These are phyloP conservation scores for Moxostoma hubbsi DNA, from an alignment of 2,797 vertebrate genomes.

Conservation along the genomic window DNA sequence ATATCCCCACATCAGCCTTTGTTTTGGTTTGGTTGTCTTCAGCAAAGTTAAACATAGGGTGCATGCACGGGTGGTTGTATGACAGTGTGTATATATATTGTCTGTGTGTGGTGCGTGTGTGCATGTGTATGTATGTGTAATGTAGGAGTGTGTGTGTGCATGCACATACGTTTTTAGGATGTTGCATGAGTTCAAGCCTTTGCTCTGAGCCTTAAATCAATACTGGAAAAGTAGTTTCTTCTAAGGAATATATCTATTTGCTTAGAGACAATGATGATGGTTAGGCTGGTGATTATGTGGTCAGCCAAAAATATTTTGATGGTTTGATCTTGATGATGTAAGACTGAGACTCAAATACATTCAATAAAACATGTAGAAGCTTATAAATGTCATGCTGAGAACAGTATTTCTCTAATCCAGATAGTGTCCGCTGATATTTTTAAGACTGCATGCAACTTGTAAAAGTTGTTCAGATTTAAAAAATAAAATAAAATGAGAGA, in stretches of 20 bases:
- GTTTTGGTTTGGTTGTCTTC: constrained; percentile 55
- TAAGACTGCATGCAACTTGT: no score
- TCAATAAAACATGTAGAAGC: constrained; percentile 1
- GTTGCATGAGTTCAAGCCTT: constrained; percentile 18
- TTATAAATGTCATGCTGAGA: background rate
- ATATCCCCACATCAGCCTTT: constrained; percentile 43
- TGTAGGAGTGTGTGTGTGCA: constrained; percentile 17
- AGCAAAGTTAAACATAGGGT: constrained; percentile 15
- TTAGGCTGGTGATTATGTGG: constrained; percentile 16
- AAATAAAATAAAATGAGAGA: no score
- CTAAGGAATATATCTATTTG: background rate
- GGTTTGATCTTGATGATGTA: constrained; percentile 5
- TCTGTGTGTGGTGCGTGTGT: constrained; percentile 6
- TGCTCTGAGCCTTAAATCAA: constrained; percentile 40
- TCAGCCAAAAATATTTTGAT: constrained; percentile 10
- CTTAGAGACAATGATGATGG: constrained; percentile 13
- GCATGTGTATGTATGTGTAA: constrained; percentile 5
- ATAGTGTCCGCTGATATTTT: background rate
- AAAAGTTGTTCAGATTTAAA: no score
- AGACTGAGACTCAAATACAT: constrained; percentile 2
- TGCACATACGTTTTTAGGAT: constrained; percentile 14
- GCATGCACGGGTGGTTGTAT: constrained; percentile 8
- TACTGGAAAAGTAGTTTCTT: constrained; percentile 9
- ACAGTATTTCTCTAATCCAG: background rate
- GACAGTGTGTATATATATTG: constrained; percentile 14